phyloP scores from a whole-genome alignment of 2,888 invertebrate genomes.

The Hypercompe scribonia region DNA sequence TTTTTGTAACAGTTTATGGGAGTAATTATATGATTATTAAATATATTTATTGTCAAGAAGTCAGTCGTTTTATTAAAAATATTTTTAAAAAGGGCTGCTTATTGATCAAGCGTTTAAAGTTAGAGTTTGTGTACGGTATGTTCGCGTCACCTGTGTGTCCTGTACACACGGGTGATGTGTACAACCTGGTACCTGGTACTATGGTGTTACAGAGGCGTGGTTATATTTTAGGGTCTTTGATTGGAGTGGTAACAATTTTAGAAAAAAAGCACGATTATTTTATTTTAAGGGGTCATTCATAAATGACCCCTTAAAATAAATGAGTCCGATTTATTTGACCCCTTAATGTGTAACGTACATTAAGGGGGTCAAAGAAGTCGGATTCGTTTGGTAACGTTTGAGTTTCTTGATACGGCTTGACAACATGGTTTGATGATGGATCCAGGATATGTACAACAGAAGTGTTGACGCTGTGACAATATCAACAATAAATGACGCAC shows the following conservation, averaged over 20 bases:
- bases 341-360: no score
- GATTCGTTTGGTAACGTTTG: no score
- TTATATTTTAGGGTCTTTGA: not conserved
- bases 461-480: not conserved
- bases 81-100: not conserved
- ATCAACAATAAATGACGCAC: not conserved
- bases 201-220: not conserved
- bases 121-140: not conserved
- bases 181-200: no score
- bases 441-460: no score
- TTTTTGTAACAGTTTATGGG: not conserved
- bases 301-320: no score
- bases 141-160: not conserved
- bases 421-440: no score
- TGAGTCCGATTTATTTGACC: no score
- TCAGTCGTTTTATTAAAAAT: not conserved
- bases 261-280: not conserved
- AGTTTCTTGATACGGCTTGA: no score
- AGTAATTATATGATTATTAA: conserved; percentile 2
- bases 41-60: conserved; percentile 11
- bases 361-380: no score
- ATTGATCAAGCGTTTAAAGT: not conserved
- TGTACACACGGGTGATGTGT: not conserved
- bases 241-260: no score
- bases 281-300: not conserved